Percentiles rank a stretch among this genome's conserved stretches.
These are phyloP conservation scores for Urocynchramus pylzowi DNA, from an alignment of 2,113 vertebrate genomes.

Conservation along the genomic window DNA sequence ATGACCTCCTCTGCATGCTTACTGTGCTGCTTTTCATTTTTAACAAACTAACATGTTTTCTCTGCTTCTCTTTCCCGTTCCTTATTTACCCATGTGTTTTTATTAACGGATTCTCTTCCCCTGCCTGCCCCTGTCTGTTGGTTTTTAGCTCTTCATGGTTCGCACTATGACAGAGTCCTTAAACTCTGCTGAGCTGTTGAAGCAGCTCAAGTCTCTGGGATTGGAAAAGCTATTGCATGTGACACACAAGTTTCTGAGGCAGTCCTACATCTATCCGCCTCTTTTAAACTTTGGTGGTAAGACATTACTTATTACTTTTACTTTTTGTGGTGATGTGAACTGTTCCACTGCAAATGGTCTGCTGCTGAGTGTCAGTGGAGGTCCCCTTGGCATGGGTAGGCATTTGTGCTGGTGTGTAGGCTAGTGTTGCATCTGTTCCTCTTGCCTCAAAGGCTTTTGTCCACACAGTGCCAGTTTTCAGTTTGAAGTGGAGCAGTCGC, in stretches of 20 bases:
- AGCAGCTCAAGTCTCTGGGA: constrained; percentile 83
- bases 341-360: constrained; percentile 40
- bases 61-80: constrained; percentile 53
- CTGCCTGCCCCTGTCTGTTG: constrained; percentile 74
- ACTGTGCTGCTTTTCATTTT: constrained; percentile 15
- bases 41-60: constrained; percentile 69
- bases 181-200: constrained; percentile 80
- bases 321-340: constrained; percentile 52
- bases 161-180: constrained; percentile 85
- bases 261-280: constrained; percentile 81
- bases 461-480: constrained; percentile 22
- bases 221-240: constrained; percentile 83
- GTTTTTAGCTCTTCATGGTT: constrained; percentile 84
- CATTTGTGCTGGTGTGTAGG: not conserved
- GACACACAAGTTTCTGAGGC: constrained; percentile 84
- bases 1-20: constrained; percentile 14
- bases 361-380: constrained; percentile 14
- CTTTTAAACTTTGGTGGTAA: constrained; percentile 86
- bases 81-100: constrained; percentile 48
- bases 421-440: not conserved
- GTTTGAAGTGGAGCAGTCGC: constrained; percentile 55
- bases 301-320: constrained; percentile 71
- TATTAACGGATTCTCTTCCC: constrained; percentile 75
- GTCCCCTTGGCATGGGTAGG: constrained; percentile 27
- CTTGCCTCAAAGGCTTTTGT: constrained; percentile 25